Evolutionary conservation across 2,797 vertebrate genomes (phyloP).

Genomic region (Podargus strigoides): DNA sequence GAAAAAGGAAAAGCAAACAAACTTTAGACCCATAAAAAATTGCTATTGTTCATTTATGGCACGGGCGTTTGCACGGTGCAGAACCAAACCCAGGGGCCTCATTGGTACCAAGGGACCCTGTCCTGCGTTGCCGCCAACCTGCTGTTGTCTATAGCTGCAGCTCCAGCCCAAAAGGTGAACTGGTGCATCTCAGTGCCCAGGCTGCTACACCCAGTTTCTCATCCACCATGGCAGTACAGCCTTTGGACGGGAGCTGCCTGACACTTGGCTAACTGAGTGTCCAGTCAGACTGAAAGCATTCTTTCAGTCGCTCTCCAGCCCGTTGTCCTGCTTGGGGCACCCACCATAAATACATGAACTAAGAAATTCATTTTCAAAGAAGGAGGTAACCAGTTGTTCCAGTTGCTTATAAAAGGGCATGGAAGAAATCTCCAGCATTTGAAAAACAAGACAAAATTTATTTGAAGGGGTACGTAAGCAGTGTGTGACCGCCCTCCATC

Average conservation of each 20-base stretch:
- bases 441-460: neutral
- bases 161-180: neutral
- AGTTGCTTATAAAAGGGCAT: neutral
- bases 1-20: conserved; percentile 44
- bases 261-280: neutral
- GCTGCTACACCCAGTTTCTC: neutral
- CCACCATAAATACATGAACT: neutral
- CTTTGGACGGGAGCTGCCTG: neutral
- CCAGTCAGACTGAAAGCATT: neutral
- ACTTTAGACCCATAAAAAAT: neutral
- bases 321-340: neutral
- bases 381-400: neutral
- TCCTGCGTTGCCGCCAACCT: neutral
- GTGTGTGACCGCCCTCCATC: no score
- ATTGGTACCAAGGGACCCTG: accelerated
- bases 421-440: neutral
- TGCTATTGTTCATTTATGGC: neutral
- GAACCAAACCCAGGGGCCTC: neutral
- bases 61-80: neutral
- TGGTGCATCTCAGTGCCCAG: neutral
- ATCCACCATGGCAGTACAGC: neutral
- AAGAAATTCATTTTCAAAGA: neutral
- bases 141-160: neutral
- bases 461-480: neutral
- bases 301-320: neutral